A percentile compares a stretch with the other conserved stretches of the same genome.
Evolutionary conservation across 2,888 invertebrate genomes (phyloP).

Genomic region (Venustoraphidia nigricollis): DNA sequence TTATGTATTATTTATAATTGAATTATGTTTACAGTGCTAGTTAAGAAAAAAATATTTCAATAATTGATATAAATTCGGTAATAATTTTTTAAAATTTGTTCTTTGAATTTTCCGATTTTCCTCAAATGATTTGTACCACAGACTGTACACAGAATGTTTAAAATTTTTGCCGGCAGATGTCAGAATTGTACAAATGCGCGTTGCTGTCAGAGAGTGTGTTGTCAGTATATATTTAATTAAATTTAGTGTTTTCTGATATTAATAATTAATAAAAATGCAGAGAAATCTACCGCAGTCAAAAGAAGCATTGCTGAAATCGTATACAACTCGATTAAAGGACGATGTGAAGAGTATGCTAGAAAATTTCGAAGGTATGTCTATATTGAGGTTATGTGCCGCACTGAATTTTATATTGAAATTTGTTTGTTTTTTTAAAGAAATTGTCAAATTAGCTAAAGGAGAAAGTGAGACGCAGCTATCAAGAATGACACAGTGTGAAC

Average conservation of each 20-base stretch:
- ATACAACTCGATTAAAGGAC: slow-evolving; percentile 86
- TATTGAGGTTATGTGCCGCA: not conserved
- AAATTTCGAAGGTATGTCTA: slow-evolving; percentile 74
- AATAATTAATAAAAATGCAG: slow-evolving; percentile 23
- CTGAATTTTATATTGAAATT: not conserved
- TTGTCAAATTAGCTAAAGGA: slow-evolving; percentile 73
- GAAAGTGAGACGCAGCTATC: slow-evolving; percentile 84
- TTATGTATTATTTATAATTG: too few relatives aligned
- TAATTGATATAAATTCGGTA: too few relatives aligned
- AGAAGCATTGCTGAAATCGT: slow-evolving; percentile 88
- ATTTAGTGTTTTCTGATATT: not conserved
- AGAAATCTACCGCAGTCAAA: slow-evolving; percentile 78
- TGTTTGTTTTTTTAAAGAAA: slow-evolving; percentile 44
- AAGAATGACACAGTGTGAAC: slow-evolving; percentile 83
- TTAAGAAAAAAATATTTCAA: too few relatives aligned
- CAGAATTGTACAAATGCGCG: too few relatives aligned
- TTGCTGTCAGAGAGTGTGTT: too few relatives aligned
- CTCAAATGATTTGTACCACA: too few relatives aligned
- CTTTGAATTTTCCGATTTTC: too few relatives aligned
- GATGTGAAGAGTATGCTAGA: slow-evolving; percentile 96
- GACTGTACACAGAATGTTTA: too few relatives aligned
- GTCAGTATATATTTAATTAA: too few relatives aligned
- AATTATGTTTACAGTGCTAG: too few relatives aligned
- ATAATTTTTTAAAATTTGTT: too few relatives aligned
- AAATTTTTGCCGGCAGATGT: too few relatives aligned